Conservation (phyloP, 53 echinoderm and acorn worm genomes). For the Echinometra lucunter region DNA sequence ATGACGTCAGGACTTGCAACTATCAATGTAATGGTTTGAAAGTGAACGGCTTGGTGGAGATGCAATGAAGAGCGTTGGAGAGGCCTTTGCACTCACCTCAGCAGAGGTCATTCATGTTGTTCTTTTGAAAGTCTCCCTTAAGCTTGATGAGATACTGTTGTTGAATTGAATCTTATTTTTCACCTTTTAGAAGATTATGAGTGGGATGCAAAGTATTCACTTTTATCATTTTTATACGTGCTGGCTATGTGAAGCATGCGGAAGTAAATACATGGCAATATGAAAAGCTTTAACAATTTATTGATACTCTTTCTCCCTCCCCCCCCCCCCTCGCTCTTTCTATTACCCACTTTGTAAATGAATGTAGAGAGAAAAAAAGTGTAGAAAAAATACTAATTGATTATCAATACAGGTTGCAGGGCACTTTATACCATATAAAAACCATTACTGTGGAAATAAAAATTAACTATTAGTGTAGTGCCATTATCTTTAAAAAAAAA, state of each 20-base stretch:
- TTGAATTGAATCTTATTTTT: slow-evolving; percentile 28
- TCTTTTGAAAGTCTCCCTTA: background rate
- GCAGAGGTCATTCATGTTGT: slow-evolving; percentile 2
- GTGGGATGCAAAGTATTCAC: background rate
- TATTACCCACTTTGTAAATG: background rate
- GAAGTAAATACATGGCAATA: background rate
- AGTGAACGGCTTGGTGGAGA: background rate
- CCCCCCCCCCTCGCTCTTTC: background rate
- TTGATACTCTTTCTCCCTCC: background rate
- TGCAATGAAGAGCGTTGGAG: background rate
- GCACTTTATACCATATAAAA: too few relatives aligned
- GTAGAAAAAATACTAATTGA: background rate
- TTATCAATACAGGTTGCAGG: slow-evolving; percentile 1
- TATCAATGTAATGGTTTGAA: background rate
- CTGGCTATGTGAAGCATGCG: background rate
- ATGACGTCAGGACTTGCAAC: slow-evolving; percentile 24
- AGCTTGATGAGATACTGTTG: slow-evolving; percentile 2
- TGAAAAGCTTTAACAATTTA: background rate
- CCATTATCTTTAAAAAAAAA: too few relatives aligned
- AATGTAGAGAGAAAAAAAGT: background rate
- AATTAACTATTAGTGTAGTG: too few relatives aligned
- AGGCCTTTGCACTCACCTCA: background rate
- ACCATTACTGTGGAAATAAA: too few relatives aligned
- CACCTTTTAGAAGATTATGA: background rate
- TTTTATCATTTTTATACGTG: background rate